phyloP scores from a whole-genome alignment of 2,797 vertebrate species.

The Rousettus madagascariensis region DNA sequence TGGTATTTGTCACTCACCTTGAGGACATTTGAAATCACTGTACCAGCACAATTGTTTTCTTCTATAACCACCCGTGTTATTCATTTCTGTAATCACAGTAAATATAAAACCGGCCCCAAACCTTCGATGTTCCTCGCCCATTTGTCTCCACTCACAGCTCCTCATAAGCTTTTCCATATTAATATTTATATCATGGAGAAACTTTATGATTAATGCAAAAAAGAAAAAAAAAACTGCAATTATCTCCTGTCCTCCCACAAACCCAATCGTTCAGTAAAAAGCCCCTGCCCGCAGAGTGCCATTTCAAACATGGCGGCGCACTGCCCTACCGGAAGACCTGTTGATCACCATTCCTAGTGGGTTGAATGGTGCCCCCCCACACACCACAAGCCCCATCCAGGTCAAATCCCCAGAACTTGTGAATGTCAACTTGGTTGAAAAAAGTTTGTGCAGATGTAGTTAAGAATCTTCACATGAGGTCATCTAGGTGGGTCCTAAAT shows the following conservation, averaged over 20 bases:
- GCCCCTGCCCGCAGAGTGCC: neutral
- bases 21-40: neutral
- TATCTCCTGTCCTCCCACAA: neutral
- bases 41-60: neutral
- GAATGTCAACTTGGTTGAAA: neutral
- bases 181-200: neutral
- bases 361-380: neutral
- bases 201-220: neutral
- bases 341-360: neutral
- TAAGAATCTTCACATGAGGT: neutral
- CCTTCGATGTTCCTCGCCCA: neutral
- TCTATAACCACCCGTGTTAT: neutral
- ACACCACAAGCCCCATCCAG: neutral
- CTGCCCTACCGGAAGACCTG: neutral
- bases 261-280: neutral
- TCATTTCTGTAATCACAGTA: conserved; percentile 17
- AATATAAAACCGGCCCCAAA: neutral
- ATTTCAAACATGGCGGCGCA: neutral
- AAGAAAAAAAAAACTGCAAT: neutral
- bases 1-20: neutral
- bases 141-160: neutral
- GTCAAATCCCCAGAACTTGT: neutral
- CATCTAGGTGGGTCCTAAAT: neutral
- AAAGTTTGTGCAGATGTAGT: neutral
- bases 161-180: neutral